Conservation (phyloP, 2,888 invertebrate genomes). For the Lycophotia porphyrea region DNA sequence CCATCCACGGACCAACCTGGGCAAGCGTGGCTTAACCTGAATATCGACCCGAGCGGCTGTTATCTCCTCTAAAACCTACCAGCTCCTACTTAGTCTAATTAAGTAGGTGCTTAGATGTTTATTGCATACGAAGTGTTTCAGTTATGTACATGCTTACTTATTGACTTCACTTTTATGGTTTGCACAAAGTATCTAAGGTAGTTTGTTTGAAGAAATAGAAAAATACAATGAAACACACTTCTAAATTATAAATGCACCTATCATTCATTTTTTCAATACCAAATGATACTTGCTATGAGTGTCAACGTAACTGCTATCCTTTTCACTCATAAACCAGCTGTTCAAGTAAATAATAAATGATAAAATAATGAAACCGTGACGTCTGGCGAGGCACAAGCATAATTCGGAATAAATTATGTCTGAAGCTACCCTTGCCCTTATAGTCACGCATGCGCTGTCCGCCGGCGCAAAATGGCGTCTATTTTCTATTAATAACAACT, state of each 20-base stretch:
- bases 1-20: not conserved
- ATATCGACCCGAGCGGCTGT: not conserved
- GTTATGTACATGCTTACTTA: not conserved
- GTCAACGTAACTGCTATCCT: not conserved
- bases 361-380: conserved; percentile 21
- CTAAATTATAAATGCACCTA: not conserved
- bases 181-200: not conserved
- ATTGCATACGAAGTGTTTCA: not conserved
- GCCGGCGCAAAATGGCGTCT: conserved; percentile 78
- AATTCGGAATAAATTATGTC: conserved; percentile 58
- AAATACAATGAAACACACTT: not conserved
- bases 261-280: conserved; percentile 6
- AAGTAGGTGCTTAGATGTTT: not conserved
- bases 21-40: not conserved
- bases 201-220: not conserved
- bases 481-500: conserved; percentile 65
- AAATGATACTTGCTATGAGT: not conserved
- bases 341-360: conserved; percentile 28
- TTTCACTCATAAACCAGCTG: conserved; percentile 21
- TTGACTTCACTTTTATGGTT: not conserved
- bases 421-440: conserved; percentile 81
- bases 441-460: conserved; percentile 81
- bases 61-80: not conserved
- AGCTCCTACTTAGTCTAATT: not conserved
- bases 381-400: conserved; percentile 33